These are phyloP conservation scores for Steinernema hermaphroditum DNA, from an alignment of 2,888 invertebrate genomes.

Conservation along the genomic window DNA sequence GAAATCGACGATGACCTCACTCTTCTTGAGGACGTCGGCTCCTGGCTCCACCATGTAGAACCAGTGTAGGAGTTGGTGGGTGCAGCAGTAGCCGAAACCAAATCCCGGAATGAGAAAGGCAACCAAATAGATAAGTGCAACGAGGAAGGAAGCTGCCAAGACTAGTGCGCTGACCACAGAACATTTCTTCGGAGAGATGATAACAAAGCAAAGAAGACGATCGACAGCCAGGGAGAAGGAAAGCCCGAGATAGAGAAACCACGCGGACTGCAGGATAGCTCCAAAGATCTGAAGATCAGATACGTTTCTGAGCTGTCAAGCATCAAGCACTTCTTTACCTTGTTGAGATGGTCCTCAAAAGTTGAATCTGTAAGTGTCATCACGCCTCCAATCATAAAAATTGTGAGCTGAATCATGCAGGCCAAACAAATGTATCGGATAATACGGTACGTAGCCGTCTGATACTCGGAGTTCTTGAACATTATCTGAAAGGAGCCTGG, in stretches of 20 bases:
- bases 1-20: not conserved
- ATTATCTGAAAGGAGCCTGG: not conserved
- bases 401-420: not conserved
- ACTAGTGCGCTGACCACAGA: not conserved
- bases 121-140: not conserved
- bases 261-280: not conserved
- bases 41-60: not conserved
- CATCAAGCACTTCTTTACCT: not conserved
- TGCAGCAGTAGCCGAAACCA: not conserved
- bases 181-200: not conserved
- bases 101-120: not conserved
- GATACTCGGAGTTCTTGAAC: not conserved
- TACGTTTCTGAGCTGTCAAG: not conserved
- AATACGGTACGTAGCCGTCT: slow-evolving; percentile 1
- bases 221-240: not conserved
- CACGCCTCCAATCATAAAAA: not conserved
- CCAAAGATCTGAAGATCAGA: not conserved
- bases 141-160: not conserved
- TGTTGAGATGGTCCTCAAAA: not conserved
- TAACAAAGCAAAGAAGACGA: slow-evolving; percentile 1
- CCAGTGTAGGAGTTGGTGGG: not conserved
- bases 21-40: not conserved
- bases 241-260: slow-evolving; percentile 5
- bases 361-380: not conserved
- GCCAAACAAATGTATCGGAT: not conserved